Evolutionary conservation across 2,797 vertebrate genomes (phyloP), one percentile per base, ranked within the genome.

Genomic region (Artibeus lituratus): DNA sequence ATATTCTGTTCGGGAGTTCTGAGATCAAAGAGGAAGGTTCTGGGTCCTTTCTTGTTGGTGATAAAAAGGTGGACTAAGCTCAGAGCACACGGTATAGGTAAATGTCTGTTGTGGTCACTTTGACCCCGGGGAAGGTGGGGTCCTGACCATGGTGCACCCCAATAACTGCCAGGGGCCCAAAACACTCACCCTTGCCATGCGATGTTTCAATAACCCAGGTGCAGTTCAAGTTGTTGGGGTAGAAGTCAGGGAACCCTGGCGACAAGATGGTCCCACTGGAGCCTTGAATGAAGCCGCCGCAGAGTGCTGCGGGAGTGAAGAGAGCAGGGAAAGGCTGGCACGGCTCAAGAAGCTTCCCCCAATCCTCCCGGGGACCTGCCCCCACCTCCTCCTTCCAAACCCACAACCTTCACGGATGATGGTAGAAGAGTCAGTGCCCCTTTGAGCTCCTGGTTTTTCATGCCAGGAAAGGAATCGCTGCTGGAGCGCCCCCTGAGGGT

Each of bases 141-240:
- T 69, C 49, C 21, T 83, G 77, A 86, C 10, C 11, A 0, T 0
- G 19, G 83, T n/a, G 65, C 24, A 82, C n/a, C 16, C 78, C 55
- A 42, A 8, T 11, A 53, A 29, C 65, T 37, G 44, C 35, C 5
- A 3, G 18, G 70, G 82, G 19, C 26, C 18, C 11, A 10, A 26
- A 24, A 1, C 37, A 62, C 97, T 99, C 96, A 99, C 99, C 99
- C 99, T 99, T 99, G 94, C 99, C 99, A 29, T 99, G 99, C 1
- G 99, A 99, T 3, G 99, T 99, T 98, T 99, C 99, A 42, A 99
- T 99, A 3, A 99, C 98, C 99, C 99, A 99, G 0, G 99, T 99
- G 98, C 99, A 99, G 98, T 99, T 99, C 98, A 99, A 98, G 98
- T 99, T 99, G 98, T 99, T 99, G 5, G 99, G 99, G 97, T 99